These are phyloP conservation scores for Toxotes lorentzi DNA, from an alignment of 2,797 vertebrate species.

Conservation along the genomic window DNA sequence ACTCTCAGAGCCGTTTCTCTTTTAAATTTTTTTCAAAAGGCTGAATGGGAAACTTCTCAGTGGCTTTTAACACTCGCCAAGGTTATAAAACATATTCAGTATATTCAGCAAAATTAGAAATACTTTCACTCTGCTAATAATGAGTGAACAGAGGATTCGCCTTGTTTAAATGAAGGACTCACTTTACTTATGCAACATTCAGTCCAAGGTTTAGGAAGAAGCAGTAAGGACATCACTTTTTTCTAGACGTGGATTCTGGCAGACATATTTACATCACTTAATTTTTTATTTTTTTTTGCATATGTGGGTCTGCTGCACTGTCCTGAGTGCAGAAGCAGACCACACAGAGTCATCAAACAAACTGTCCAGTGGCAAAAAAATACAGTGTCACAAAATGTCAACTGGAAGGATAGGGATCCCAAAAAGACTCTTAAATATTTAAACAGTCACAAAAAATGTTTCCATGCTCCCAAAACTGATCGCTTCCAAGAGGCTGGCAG, in stretches of 20 bases:
- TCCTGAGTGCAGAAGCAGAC: no score
- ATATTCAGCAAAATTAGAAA: neutral
- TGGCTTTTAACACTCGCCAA: neutral
- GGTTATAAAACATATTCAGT: neutral
- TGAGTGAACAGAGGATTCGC: neutral
- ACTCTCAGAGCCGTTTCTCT: neutral
- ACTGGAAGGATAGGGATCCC: neutral
- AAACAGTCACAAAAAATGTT: constrained; percentile 4
- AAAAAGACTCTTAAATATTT: constrained; percentile 26
- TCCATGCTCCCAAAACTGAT: neutral
- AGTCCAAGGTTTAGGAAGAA: neutral
- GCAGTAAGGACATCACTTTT: neutral
- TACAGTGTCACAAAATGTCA: neutral
- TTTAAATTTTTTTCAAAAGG: neutral
- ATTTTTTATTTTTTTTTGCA: no score
- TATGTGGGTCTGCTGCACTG: no score
- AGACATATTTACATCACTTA: no score
- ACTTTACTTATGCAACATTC: neutral
- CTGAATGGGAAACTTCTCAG: neutral
- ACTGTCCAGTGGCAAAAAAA: neutral
- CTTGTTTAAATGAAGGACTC: neutral
- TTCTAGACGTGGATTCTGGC: neutral
- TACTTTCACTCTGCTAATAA: neutral
- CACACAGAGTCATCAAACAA: constrained; percentile 15
- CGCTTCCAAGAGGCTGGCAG: neutral